Percentiles rank a stretch among this genome's conserved stretches.
These are phyloP conservation scores for Aphidoletes aphidimyza DNA, from an alignment of 2,888 invertebrate species.

Conservation along the genomic window DNA sequence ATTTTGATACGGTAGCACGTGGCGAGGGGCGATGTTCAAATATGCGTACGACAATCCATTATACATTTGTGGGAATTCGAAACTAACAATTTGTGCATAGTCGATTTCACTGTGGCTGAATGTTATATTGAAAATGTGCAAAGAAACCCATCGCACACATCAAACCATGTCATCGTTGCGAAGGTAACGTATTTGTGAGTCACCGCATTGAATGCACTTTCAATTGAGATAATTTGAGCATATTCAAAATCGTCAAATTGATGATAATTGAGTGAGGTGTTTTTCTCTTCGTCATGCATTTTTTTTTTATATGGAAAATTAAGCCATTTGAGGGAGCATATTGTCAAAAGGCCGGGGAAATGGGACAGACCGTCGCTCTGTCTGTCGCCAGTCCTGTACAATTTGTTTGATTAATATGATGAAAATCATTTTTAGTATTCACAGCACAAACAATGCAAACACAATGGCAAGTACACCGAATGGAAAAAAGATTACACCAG, in stretches of 20 bases:
- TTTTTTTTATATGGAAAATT: constrained; percentile 47
- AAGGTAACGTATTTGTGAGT: constrained; percentile 35
- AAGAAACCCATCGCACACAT: neutral
- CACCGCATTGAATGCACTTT: constrained; percentile 23
- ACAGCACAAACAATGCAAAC: neutral
- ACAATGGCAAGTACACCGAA: neutral
- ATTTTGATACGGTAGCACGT: constrained; percentile 22
- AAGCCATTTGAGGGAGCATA: constrained; percentile 45
- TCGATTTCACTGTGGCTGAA: neutral
- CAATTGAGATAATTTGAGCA: constrained; percentile 33
- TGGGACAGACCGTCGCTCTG: neutral
- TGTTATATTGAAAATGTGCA: too few species aligned
- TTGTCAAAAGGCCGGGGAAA: neutral
- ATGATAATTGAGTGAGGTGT: neutral
- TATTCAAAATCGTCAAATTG: constrained; percentile 12
- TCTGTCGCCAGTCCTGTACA: neutral
- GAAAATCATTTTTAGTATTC: constrained; percentile 38
- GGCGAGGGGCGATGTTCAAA: neutral
- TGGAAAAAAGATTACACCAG: constrained; percentile 14
- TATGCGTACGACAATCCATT: neutral
- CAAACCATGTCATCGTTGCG: constrained; percentile 4
- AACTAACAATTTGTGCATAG: constrained; percentile 26
- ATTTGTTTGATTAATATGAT: constrained; percentile 46
- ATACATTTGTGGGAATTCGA: constrained; percentile 13
- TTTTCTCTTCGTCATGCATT: neutral